Conservation (phyloP, 2,888 invertebrate genomes). For the Philereme vetulata region DNA sequence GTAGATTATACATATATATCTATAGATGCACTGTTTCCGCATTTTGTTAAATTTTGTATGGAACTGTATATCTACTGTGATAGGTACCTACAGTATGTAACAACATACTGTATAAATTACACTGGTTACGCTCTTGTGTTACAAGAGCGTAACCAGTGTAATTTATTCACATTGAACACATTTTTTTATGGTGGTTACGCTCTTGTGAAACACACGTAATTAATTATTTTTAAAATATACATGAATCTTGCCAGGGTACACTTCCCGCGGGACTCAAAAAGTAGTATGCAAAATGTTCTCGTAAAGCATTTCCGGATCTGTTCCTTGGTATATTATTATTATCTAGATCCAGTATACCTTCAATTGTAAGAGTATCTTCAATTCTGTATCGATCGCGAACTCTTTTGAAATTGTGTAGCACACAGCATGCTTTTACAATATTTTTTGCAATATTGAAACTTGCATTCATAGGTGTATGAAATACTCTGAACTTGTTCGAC, state of each 20-base stretch:
- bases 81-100: too few species aligned
- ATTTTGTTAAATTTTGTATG: too few species aligned
- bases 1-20: too few species aligned
- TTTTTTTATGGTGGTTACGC: slow-evolving; percentile 21
- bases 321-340: slow-evolving; percentile 27
- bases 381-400: slow-evolving; percentile 27
- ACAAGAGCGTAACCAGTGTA: too few species aligned
- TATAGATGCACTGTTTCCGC: too few species aligned
- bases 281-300: slow-evolving; percentile 41
- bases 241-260: slow-evolving; percentile 39
- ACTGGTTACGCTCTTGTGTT: too few species aligned
- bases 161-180: too few species aligned
- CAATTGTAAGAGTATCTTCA: slow-evolving; percentile 15
- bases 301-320: slow-evolving; percentile 37
- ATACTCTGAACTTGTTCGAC: slow-evolving; percentile 47
- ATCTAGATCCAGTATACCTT: background rate
- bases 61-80: too few species aligned
- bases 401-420: slow-evolving; percentile 41
- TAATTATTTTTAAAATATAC: slow-evolving; percentile 35
- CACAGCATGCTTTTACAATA: slow-evolving; percentile 41
- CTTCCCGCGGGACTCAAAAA: slow-evolving; percentile 37
- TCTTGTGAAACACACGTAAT: slow-evolving; percentile 22
- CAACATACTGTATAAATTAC: too few species aligned
- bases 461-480: slow-evolving; percentile 42
- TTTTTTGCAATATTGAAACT: slow-evolving; percentile 38